Evolutionary conservation across 2,888 invertebrate genomes (phyloP).

Genomic region (Scaptomyza cyrtandrae): DNA sequence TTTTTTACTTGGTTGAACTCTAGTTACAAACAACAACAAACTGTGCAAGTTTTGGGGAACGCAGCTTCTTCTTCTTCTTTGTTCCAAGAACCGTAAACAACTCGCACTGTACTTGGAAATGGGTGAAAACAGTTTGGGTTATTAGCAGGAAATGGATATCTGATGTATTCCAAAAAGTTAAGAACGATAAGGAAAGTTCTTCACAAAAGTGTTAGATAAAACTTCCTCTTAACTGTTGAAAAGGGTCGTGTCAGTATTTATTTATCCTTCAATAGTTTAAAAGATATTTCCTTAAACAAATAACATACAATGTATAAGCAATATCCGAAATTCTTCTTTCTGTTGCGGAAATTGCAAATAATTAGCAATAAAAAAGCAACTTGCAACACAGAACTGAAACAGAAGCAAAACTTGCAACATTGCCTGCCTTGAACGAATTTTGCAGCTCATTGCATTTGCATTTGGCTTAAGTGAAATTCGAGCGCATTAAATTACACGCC

Average conservation of each 20-base stretch:
- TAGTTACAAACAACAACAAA: background rate
- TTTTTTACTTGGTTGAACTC: slow-evolving; percentile 10
- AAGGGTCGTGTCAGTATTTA: too few relatives aligned
- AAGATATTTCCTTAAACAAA: background rate
- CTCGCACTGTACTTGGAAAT: too few relatives aligned
- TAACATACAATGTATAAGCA: background rate
- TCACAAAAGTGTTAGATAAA: too few relatives aligned
- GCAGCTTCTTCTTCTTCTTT: too few relatives aligned
- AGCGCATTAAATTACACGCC: slow-evolving; percentile 66
- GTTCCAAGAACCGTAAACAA: background rate
- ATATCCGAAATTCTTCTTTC: background rate
- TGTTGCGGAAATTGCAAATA: background rate
- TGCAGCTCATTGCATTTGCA: slow-evolving; percentile 75
- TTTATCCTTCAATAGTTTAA: background rate
- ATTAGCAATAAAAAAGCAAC: slow-evolving; percentile 14
- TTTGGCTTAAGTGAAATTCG: slow-evolving; percentile 66
- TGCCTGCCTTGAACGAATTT: slow-evolving; percentile 58
- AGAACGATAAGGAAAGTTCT: background rate
- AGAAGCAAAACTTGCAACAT: slow-evolving; percentile 16
- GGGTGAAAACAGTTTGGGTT: background rate
- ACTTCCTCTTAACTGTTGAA: too few relatives aligned
- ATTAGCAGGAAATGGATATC: background rate
- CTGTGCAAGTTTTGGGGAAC: too few relatives aligned
- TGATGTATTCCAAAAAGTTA: background rate
- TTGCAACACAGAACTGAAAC: slow-evolving; percentile 13